phyloP scores from a whole-genome alignment of 2,888 invertebrate species.

The Macrophya annulata region DNA sequence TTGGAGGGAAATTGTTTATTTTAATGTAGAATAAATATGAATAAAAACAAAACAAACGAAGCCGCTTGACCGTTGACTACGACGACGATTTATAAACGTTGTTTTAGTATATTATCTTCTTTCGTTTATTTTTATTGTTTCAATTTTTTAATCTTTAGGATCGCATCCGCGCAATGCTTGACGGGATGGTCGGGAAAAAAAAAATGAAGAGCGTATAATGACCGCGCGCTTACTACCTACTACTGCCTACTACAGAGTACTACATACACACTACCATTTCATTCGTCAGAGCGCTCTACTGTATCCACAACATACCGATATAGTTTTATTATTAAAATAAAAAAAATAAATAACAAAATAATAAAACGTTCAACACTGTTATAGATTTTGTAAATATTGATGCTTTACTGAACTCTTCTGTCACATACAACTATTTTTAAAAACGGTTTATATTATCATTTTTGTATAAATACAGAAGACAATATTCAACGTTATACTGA shows the following conservation, averaged over 20 bases:
- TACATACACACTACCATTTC: not conserved
- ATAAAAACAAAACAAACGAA: not conserved
- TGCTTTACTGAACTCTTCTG: not conserved
- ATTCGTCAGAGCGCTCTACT: not conserved
- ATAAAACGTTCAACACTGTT: too few species aligned
- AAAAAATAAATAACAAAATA: too few species aligned
- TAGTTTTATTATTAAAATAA: too few species aligned
- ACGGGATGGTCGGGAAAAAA: not conserved
- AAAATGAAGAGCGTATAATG: not conserved
- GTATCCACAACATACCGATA: not conserved
- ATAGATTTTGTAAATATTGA: not conserved
- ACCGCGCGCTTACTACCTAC: not conserved
- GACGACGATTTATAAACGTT: not conserved
- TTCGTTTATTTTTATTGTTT: not conserved
- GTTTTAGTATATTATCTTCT: not conserved
- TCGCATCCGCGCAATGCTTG: not conserved
- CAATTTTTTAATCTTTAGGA: not conserved
- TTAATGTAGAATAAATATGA: not conserved
- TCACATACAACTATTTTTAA: not conserved
- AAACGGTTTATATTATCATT: not conserved
- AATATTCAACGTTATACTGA: too few species aligned
- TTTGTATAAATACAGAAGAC: not conserved
- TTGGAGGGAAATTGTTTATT: conserved; percentile 55
- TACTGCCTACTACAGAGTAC: not conserved
- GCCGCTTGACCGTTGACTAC: not conserved